A percentile compares a stretch with the other conserved stretches of the same genome.
Evolutionary conservation across 2,888 invertebrate genomes (phyloP).

Genomic region (Sicus ferrugineus): DNA sequence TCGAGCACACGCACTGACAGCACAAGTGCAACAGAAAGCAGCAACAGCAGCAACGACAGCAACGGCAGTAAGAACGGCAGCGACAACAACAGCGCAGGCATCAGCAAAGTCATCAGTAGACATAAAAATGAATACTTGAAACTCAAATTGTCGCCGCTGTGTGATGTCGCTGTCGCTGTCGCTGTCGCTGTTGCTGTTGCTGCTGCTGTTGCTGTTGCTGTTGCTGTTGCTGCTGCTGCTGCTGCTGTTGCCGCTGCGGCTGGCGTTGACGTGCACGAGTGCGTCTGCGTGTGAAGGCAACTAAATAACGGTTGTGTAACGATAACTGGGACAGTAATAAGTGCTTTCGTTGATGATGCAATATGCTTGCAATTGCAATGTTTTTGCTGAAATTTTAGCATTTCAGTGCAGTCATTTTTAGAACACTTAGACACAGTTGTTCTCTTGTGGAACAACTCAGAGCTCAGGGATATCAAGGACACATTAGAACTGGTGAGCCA

Average conservation of each 20-base stretch:
- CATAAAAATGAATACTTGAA: not conserved
- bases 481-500: no score
- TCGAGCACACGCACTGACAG: not conserved
- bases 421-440: no score
- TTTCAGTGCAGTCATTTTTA: not conserved
- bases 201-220: constrained; percentile 2
- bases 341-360: constrained; percentile 10
- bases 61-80: not conserved
- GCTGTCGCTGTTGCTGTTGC: not conserved
- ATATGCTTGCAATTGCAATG: not conserved
- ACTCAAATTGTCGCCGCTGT: not conserved
- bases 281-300: not conserved
- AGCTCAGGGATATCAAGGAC: no score
- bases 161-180: not conserved
- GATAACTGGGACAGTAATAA: constrained; percentile 21
- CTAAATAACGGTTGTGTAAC: constrained; percentile 10
- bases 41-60: constrained; percentile 1
- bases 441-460: no score
- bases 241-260: not conserved
- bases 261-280: not conserved
- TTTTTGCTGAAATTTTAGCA: not conserved
- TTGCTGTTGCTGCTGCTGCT: not conserved
- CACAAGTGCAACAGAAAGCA: constrained; percentile 3
- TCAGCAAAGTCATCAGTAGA: not conserved
- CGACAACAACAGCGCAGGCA: not conserved